Conservation (phyloP, 2,888 invertebrate species). For the Dolomedes plantarius region DNA sequence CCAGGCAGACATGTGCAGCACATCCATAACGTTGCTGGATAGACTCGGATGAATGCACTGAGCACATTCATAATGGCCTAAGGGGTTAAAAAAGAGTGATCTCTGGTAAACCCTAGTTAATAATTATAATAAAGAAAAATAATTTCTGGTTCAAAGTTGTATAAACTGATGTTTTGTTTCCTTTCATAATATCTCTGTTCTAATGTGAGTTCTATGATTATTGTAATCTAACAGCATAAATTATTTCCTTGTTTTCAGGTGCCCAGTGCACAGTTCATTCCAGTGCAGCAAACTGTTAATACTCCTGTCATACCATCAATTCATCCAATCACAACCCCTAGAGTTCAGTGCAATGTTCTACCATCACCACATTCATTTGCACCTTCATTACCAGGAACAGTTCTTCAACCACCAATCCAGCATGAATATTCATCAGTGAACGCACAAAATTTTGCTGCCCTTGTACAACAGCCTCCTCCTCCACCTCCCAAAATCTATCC, state of each 20-base stretch:
- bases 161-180: too few species aligned
- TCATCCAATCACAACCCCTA: conserved; percentile 15
- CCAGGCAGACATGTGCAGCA: too few species aligned
- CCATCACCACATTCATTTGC: conserved; percentile 47
- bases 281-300: conserved; percentile 35
- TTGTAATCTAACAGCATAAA: too few species aligned
- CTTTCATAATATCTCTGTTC: too few species aligned
- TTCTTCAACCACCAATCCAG: conserved; percentile 35
- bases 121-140: too few species aligned
- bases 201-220: too few species aligned
- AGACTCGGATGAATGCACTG: too few species aligned
- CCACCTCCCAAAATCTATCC: conserved; percentile 33
- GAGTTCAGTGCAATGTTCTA: conserved; percentile 10
- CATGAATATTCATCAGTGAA: conserved; percentile 56
- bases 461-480: conserved; percentile 49
- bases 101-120: too few species aligned
- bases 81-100: too few species aligned
- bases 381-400: conserved; percentile 31
- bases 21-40: too few species aligned
- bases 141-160: too few species aligned
- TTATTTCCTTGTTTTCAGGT: conserved; percentile 58
- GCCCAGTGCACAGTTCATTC: conserved; percentile 50
- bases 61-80: too few species aligned
- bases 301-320: conserved; percentile 4
- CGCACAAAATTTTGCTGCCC: conserved; percentile 59